Conservation (phyloP, 2,797 vertebrate genomes). For the Paramormyrops hopkinsi region DNA sequence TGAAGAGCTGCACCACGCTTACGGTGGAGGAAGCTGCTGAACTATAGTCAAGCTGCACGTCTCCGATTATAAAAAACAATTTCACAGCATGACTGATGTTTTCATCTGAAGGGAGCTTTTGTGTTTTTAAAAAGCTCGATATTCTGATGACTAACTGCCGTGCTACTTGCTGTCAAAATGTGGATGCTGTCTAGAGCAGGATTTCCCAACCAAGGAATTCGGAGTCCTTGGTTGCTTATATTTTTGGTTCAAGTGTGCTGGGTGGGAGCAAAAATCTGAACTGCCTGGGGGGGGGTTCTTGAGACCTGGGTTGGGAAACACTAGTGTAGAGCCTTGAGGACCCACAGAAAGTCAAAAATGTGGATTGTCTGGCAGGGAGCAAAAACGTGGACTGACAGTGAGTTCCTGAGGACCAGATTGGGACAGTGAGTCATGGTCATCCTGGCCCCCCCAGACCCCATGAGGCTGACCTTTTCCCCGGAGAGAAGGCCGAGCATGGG, state of each 20-base stretch:
- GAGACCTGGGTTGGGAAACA: neutral
- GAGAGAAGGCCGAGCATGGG: constrained; percentile 60
- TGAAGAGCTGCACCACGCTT: neutral
- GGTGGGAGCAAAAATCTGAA: neutral
- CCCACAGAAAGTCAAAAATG: neutral
- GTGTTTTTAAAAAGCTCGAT: neutral
- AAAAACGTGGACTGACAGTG: neutral
- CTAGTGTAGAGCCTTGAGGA: neutral
- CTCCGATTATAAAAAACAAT: neutral
- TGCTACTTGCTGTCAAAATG: neutral
- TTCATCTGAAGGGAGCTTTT: neutral
- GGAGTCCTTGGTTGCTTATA: neutral
- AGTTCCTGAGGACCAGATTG: neutral
- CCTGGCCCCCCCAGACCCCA: neutral
- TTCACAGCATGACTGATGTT: neutral
- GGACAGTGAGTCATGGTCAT: neutral
- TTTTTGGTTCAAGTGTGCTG: neutral
- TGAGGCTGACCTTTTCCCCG: constrained; percentile 56
- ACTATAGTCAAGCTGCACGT: neutral
- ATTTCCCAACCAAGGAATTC: neutral
- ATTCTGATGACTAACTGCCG: neutral
- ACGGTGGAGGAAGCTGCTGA: neutral
- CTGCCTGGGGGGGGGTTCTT: neutral
- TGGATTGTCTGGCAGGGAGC: neutral
- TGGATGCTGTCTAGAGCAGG: neutral